A percentile compares a stretch with the other conserved stretches of the same genome.
Evolutionary conservation across 2,113 vertebrate species (phyloP).

Genomic region (Panthera leo): DNA sequence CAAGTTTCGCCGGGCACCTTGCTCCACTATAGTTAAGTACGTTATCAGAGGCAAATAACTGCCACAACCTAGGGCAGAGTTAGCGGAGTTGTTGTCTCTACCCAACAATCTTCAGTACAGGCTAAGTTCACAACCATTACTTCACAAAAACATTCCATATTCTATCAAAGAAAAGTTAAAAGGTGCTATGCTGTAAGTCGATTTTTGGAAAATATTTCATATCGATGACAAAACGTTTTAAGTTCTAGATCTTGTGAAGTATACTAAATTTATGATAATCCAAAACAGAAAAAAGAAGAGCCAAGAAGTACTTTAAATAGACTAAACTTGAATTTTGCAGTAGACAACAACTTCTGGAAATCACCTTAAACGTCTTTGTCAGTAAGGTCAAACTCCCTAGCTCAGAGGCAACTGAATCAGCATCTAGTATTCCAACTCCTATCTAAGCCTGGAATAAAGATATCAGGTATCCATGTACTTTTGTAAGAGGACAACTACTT

Average conservation of each 20-base stretch:
- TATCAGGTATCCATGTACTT: constrained; percentile 6
- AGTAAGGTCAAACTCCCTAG: constrained; percentile 31
- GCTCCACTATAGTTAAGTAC: not conserved
- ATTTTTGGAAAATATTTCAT: not conserved
- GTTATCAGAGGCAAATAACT: constrained; percentile 26
- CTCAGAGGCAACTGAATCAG: constrained; percentile 34
- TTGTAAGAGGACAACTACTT: not conserved
- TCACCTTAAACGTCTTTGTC: constrained; percentile 20
- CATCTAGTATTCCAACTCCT: constrained; percentile 27
- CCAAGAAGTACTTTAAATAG: not conserved
- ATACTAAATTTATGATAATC: not conserved
- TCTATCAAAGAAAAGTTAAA: not conserved
- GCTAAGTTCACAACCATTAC: not conserved
- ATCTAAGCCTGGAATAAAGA: constrained; percentile 30
- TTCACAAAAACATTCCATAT: not conserved
- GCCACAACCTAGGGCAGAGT: not conserved
- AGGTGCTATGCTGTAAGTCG: not conserved
- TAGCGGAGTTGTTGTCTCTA: not conserved
- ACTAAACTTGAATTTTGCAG: not conserved
- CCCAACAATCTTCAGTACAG: not conserved
- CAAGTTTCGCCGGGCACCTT: not conserved
- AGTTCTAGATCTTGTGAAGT: not conserved
- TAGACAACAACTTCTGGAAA: constrained; percentile 30
- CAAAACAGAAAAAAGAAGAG: not conserved
- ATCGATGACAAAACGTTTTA: not conserved